phyloP scores from a whole-genome alignment of 2,888 invertebrate genomes.

The Tethea ocularis region DNA sequence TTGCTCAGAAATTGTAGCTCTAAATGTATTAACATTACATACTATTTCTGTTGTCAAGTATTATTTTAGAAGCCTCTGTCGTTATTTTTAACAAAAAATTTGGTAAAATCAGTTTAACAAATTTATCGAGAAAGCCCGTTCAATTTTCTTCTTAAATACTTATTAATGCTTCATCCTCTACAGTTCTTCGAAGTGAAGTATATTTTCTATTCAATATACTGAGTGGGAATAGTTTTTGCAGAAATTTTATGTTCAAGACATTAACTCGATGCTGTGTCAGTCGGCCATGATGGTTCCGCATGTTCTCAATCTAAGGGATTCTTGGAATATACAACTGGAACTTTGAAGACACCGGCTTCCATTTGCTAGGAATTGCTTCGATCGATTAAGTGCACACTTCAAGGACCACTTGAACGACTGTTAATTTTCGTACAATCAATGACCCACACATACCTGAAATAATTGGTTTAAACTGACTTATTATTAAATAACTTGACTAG shows the following conservation, averaged over 20 bases:
- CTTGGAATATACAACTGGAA: conserved; percentile 49
- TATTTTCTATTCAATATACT: neutral
- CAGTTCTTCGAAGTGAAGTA: neutral
- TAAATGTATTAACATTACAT: too few species aligned
- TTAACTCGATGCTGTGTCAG: conserved; percentile 61
- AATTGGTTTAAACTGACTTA: neutral
- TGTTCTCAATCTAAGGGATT: conserved; percentile 62
- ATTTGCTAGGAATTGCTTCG: conserved; percentile 7
- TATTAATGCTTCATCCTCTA: neutral
- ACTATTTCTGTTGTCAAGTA: neutral
- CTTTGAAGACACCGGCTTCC: conserved; percentile 6
- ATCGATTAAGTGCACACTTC: neutral
- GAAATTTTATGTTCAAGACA: conserved; percentile 32
- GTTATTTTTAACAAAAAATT: neutral
- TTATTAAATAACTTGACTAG: neutral
- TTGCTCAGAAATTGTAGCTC: too few species aligned
- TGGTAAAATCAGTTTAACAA: neutral
- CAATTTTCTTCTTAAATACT: neutral
- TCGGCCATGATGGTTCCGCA: conserved; percentile 68
- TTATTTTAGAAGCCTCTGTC: neutral
- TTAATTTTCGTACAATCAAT: neutral
- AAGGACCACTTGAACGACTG: too few species aligned
- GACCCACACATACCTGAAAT: neutral
- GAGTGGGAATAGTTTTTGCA: conserved; percentile 28
- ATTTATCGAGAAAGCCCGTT: neutral